phyloP scores from a whole-genome alignment of 2,888 invertebrate genomes.

The Philonicus albiceps region DNA sequence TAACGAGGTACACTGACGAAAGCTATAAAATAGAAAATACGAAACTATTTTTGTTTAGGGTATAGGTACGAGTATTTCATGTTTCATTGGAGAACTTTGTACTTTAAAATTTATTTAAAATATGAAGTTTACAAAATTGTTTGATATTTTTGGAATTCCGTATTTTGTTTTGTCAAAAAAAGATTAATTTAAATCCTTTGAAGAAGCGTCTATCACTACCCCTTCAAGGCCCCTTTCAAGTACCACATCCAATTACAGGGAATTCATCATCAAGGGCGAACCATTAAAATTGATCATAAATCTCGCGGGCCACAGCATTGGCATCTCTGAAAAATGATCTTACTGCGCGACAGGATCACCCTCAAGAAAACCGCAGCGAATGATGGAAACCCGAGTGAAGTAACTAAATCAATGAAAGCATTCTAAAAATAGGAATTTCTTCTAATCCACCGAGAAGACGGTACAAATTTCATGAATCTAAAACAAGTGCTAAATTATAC shows the following conservation, averaged over 20 bases:
- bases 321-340: conserved; percentile 42
- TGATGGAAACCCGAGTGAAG: conserved; percentile 21
- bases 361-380: background rate
- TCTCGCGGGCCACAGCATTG: background rate
- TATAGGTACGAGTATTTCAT: background rate
- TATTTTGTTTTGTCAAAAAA: background rate
- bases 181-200: background rate
- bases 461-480: background rate
- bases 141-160: background rate
- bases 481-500: background rate
- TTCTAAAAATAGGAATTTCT: background rate
- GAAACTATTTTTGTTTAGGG: background rate
- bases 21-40: background rate
- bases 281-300: conserved; percentile 30
- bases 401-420: background rate
- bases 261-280: conserved; percentile 8
- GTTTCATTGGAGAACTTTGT: background rate
- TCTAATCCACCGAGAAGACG: background rate
- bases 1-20: background rate
- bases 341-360: background rate
- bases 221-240: background rate
- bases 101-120: background rate
- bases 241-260: conserved; percentile 10
- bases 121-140: background rate
- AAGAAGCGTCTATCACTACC: background rate